These are phyloP conservation scores for Choreutis nemorana DNA, from an alignment of 2,888 invertebrate genomes.

Conservation along the genomic window DNA sequence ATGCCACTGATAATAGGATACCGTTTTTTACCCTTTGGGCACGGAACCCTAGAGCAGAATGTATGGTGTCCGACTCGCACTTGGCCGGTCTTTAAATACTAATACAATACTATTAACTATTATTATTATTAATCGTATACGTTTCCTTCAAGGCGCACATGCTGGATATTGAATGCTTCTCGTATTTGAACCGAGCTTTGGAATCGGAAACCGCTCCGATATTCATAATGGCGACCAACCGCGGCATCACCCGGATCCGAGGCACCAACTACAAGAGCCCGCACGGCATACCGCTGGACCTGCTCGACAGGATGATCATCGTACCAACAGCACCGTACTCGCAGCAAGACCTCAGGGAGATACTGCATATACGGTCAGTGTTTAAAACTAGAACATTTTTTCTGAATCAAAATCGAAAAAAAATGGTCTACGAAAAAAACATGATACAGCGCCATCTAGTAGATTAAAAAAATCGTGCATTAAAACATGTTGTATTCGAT, in stretches of 20 bases:
- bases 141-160: slow-evolving; percentile 97
- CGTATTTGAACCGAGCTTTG: slow-evolving; percentile 94
- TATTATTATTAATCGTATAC: too few relatives aligned
- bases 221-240: slow-evolving; percentile 98
- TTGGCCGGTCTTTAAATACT: too few relatives aligned
- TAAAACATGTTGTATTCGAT: too few relatives aligned
- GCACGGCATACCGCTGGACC: slow-evolving; percentile 96
- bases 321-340: slow-evolving; percentile 90
- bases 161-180: slow-evolving; percentile 99
- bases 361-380: slow-evolving; percentile 80
- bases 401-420: neutral
- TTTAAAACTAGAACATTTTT: neutral
- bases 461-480: neutral
- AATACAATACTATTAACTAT: too few relatives aligned
- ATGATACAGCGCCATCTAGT: too few relatives aligned
- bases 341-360: slow-evolving; percentile 89
- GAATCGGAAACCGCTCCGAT: slow-evolving; percentile 98
- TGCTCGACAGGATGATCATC: slow-evolving; percentile 94
- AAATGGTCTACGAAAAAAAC: neutral
- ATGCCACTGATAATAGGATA: too few relatives aligned
- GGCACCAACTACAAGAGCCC: slow-evolving; percentile 95
- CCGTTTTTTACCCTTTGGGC: too few relatives aligned
- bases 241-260: slow-evolving; percentile 92
- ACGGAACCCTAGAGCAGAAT: too few relatives aligned
- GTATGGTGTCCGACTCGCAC: too few relatives aligned